Base-by-base conservation (phyloP, 2,888 invertebrate species). In the Cephus spinipes region DNA sequence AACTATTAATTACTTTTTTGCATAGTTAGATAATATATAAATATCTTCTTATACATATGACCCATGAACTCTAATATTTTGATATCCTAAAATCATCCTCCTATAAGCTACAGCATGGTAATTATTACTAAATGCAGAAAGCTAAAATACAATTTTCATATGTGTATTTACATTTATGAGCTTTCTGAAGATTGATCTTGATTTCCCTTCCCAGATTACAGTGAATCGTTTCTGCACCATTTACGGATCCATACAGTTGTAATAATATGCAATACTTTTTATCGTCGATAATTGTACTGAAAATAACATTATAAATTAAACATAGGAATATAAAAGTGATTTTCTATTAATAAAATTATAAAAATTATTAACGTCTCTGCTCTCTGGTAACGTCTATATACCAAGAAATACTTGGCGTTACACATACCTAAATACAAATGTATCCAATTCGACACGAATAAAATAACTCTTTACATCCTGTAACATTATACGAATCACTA, bases 211-310 rank as follows among this genome's bases (percentile, higher is more conserved):
- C 87, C 12, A 85, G 15, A 74, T 89, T 90, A 15, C 73, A 23
- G 55, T 90, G 88, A 1, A 40, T 77, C 0, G 89, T 89, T 79
- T 87, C 83, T 73, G 89, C 89, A 4, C 90, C 85, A 75, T 87
- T 73, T 9, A 91, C 84, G n/a, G 87, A 79, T 15, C 91, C 91
- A 82, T 87, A 91, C 23, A 91, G 81, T 40, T 88, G 81, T 4
- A 91, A 77, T 35, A 83, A 84, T 9, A 89, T 11, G 75, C 84
- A 88, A 79, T 91, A 91, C 35, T 82, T 79, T 33, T 79, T 78
- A 30, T 77, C 84, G 11, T 88, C 81, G 12, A 83, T 11, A 15
- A 71, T 79, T 3, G 90, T 88, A 76, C 91, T 91, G 79, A 73
- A 87, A 84, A 36, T 30, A 80, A 11, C 34, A 74, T 34, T 76